A percentile compares a stretch with the other conserved stretches of the same genome.
Evolutionary conservation across 2,888 invertebrate species (phyloP).

Genomic region (Spicauda simplicius): DNA sequence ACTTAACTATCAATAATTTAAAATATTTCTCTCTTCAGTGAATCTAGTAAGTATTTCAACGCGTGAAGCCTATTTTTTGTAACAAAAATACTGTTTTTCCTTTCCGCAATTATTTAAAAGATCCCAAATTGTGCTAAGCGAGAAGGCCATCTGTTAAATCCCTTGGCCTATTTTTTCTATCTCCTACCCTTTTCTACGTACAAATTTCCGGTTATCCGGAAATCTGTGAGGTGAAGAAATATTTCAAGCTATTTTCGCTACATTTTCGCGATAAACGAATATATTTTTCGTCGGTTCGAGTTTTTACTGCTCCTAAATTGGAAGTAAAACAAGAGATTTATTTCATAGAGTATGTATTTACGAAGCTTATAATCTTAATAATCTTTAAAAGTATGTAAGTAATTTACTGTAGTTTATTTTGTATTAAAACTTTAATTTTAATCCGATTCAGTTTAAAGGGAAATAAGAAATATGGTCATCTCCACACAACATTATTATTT

Average conservation of each 20-base stretch:
- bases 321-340: neutral
- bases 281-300: neutral
- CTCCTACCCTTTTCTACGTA: constrained; percentile 19
- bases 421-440: too few relatives aligned
- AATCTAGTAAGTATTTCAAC: too few relatives aligned
- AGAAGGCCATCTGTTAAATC: constrained; percentile 12
- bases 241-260: constrained; percentile 17
- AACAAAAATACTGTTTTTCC: neutral
- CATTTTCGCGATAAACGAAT: constrained; percentile 22
- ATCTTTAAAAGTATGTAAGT: too few relatives aligned
- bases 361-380: neutral
- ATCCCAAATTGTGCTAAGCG: constrained; percentile 15
- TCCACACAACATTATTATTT: too few relatives aligned
- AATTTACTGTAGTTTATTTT: too few relatives aligned
- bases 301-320: neutral
- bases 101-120: constrained; percentile 8
- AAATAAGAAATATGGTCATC: too few relatives aligned
- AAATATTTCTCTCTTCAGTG: too few relatives aligned
- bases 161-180: constrained; percentile 28
- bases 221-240: constrained; percentile 9
- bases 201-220: constrained; percentile 21
- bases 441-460: too few relatives aligned
- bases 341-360: neutral
- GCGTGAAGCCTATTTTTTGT: neutral
- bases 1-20: too few relatives aligned